phyloP scores from a whole-genome alignment of 1,140 invertebrate species.

The Diachasma alloeum region DNA sequence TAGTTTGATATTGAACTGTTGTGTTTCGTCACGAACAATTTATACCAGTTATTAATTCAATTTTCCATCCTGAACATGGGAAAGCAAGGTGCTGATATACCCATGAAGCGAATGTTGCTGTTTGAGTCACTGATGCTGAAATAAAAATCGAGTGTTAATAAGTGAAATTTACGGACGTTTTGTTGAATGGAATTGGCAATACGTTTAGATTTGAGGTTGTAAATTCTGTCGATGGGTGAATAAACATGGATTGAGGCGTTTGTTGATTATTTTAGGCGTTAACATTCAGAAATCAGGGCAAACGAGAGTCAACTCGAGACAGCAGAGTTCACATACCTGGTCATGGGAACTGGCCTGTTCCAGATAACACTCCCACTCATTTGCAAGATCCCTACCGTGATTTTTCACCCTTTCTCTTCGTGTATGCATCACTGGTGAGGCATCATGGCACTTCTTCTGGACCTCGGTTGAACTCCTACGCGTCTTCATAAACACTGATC shows the following conservation, averaged over 20 bases:
- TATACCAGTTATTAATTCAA: neutral
- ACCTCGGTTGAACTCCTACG: conserved; percentile 24
- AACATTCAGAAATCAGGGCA: neutral
- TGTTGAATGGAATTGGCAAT: neutral
- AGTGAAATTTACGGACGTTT: neutral
- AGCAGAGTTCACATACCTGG: conserved; percentile 28
- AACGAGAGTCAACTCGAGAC: conserved; percentile 20
- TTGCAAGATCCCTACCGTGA: conserved; percentile 3
- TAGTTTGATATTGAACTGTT: neutral
- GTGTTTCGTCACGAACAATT: neutral
- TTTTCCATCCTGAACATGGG: neutral
- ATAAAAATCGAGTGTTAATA: neutral
- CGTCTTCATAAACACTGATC: conserved; percentile 21
- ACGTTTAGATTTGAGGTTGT: neutral
- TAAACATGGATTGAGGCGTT: neutral
- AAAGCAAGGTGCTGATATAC: neutral
- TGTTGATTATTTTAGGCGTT: neutral
- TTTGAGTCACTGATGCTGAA: neutral
- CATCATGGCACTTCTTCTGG: conserved; percentile 2
- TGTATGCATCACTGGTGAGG: neutral
- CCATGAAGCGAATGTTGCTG: no score
- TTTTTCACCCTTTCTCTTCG: conserved; percentile 12
- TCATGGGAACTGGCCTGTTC: conserved; percentile 47
- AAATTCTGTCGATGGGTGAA: neutral
- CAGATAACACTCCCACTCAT: conserved; percentile 34